phyloP scores from a whole-genome alignment of 2,888 invertebrate species.

The Flabesymbios commensalis region DNA sequence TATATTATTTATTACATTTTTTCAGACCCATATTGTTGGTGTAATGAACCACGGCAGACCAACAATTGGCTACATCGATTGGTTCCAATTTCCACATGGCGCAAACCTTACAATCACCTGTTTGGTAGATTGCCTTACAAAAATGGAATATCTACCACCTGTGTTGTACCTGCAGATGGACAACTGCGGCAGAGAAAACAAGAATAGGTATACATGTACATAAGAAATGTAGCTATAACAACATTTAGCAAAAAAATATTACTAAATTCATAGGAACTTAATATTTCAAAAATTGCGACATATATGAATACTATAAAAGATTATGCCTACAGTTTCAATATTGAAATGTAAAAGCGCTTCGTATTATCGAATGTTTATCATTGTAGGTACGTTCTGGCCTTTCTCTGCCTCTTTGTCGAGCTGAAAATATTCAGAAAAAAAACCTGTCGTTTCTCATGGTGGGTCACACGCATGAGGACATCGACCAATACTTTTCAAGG shows the following conservation, averaged over 20 bases:
- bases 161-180: neutral
- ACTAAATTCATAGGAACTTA: no score
- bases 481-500: neutral
- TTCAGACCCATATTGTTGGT: neutral
- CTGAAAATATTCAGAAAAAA: neutral
- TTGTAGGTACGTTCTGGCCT: no score
- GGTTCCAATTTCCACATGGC: neutral
- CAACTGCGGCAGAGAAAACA: slow-evolving; percentile 4
- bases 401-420: neutral
- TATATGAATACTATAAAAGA: no score
- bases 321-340: no score
- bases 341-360: no score
- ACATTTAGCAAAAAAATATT: no score
- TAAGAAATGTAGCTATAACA: no score
- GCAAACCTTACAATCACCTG: neutral
- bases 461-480: slow-evolving; percentile 1
- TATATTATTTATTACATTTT: no score
- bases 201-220: slow-evolving; percentile 2
- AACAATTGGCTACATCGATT: neutral
- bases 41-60: neutral
- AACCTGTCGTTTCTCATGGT: neutral
- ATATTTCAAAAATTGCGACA: no score
- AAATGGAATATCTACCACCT: neutral
- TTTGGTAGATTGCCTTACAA: neutral
- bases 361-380: no score